A percentile compares a stretch with the other conserved stretches of the same genome.
These are phyloP conservation scores for Heliocidaris erythrogramma DNA, from an alignment of 35 echinoderm and acorn worm genomes.

Conservation along the genomic window DNA sequence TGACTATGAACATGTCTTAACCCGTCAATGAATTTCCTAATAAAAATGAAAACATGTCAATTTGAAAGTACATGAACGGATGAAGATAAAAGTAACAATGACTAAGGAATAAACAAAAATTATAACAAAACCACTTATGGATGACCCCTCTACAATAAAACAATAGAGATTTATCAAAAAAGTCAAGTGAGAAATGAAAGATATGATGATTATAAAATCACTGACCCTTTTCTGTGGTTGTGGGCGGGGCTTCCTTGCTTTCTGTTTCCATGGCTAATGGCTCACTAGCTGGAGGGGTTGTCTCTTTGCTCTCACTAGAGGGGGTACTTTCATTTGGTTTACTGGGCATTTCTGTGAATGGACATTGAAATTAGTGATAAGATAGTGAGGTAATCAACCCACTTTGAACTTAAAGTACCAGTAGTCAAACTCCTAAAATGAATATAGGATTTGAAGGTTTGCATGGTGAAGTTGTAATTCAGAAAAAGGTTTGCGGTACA, in stretches of 20 bases:
- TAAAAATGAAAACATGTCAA: too few species aligned
- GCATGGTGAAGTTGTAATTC: too few species aligned
- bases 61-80: too few species aligned
- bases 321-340: conserved; percentile 32
- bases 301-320: conserved; percentile 46
- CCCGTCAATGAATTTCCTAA: too few species aligned
- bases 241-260: conserved; percentile 36
- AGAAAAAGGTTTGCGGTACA: too few species aligned
- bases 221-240: neutral
- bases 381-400: neutral
- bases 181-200: neutral
- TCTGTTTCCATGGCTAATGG: neutral
- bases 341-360: neutral
- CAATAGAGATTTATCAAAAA: too few species aligned
- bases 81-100: too few species aligned
- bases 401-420: neutral
- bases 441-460: too few species aligned
- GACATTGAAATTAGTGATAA: neutral
- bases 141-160: too few species aligned
- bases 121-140: too few species aligned
- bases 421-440: neutral
- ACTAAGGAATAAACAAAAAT: too few species aligned
- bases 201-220: neutral
- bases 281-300: conserved; percentile 1
- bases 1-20: too few species aligned